A percentile compares a stretch with the other conserved stretches of the same genome.
Conservation (phyloP, 2,113 vertebrate genomes). For the Mugil cephalus region DNA sequence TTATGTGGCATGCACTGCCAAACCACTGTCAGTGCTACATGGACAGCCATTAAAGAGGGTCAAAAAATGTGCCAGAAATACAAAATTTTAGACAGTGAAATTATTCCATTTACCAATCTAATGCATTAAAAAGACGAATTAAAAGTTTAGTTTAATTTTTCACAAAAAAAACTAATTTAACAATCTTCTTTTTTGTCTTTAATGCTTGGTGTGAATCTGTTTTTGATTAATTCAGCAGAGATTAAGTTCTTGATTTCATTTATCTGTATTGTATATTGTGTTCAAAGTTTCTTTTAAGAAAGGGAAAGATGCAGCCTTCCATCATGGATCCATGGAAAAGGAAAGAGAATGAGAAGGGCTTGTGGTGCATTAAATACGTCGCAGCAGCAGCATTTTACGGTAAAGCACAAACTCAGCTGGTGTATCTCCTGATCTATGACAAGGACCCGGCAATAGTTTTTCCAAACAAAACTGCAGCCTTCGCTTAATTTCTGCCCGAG, state of each 20-base stretch:
- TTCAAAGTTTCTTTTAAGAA: conserved; percentile 7
- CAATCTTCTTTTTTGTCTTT: too few relatives aligned
- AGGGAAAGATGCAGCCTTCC: neutral
- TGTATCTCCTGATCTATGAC: conserved; percentile 30
- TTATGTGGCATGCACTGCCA: conserved; percentile 1
- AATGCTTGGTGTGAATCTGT: too few relatives aligned
- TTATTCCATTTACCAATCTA: neutral
- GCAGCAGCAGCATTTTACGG: conserved; percentile 46
- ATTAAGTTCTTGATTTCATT: too few relatives aligned
- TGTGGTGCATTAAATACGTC: conserved; percentile 45
- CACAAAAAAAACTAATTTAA: too few relatives aligned
- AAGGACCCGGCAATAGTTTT: conserved; percentile 11
- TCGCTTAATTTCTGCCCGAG: conserved; percentile 21
- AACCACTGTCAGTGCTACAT: conserved; percentile 27
- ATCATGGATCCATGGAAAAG: neutral
- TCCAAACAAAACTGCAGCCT: conserved; percentile 31
- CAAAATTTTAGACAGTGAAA: neutral
- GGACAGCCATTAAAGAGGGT: conserved; percentile 24
- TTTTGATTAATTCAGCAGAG: conserved; percentile 11
- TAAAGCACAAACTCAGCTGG: conserved; percentile 43
- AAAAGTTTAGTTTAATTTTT: too few relatives aligned
- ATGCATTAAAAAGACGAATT: neutral
- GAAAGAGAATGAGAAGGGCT: conserved; percentile 1
- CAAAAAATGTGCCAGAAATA: conserved; percentile 25
- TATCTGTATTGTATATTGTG: neutral